Evolutionary conservation across 2,888 invertebrate genomes (phyloP), one percentile per base, ranked within the genome.

Genomic region (Listrodromus nycthemerus): DNA sequence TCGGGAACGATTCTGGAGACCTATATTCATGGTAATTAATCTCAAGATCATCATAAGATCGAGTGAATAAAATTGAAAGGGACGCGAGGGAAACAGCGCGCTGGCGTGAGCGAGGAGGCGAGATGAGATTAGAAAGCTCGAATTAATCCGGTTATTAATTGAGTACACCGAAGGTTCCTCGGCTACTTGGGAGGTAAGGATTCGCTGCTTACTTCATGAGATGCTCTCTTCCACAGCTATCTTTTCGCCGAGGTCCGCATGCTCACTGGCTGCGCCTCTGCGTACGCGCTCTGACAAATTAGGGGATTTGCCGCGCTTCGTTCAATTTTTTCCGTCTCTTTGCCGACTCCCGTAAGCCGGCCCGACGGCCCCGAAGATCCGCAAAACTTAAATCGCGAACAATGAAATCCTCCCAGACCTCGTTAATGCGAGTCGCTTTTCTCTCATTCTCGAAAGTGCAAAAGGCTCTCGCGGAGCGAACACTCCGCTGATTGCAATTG

Each of bases 111-210:
- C n/a, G 67, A 67, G 55, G 67, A 67, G 52, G 48, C 45, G 65
- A 65, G 67, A 67, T 74, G 61, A 86, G 86, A 86, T 88, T 88
- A 88, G 85, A 70, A 80, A 85, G 69, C 79, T 82, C 77, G 84
- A 86, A 89, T 88, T 89, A 89, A 89, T 89, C 86, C 87, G 86
- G 82, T 86, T 89, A 88, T 90, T 90, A 90, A 90, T 90, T 87
- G 87, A 86, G 87, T 84, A 86, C 82, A 79, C 76, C 58, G 73
- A 79, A 30, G 81, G 73, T 82, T 85, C 80, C 83, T 84, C 41
- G 63, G 77, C 69, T 75, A 71, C 83, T 80, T 79, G 82, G 85
- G 83, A 80, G 86, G 82, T 85, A 84, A 82, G 83, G 73, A 86
- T 84, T 86, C 83, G 81, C 80, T 81, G 80, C 82, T 85, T 85